Percentiles rank a stretch among this genome's conserved stretches.
phyloP scores from a whole-genome alignment of 2,113 vertebrate species.

The Solea senegalensis region DNA sequence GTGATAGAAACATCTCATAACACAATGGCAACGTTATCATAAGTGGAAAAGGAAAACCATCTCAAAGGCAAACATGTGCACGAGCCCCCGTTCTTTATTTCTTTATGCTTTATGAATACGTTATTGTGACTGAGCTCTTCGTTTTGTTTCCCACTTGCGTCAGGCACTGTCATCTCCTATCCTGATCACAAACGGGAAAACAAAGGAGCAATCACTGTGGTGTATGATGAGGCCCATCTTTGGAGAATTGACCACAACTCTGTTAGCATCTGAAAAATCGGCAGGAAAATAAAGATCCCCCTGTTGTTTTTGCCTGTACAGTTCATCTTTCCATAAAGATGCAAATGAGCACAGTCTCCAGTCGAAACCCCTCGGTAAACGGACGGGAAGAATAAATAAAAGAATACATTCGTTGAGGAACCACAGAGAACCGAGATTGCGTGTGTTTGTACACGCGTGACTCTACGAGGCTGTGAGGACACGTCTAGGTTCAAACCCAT shows the following conservation, averaged over 20 bases:
- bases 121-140: constrained; percentile 51
- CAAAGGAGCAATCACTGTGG: constrained; percentile 72
- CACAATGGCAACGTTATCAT: constrained; percentile 50
- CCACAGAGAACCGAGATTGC: constrained; percentile 44
- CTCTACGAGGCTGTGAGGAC: too few relatives aligned
- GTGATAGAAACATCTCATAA: constrained; percentile 51
- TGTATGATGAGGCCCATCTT: constrained; percentile 69
- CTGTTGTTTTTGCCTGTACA: constrained; percentile 64
- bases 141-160: constrained; percentile 53
- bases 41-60: constrained; percentile 49
- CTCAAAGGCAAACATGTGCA: constrained; percentile 57
- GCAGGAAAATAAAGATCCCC: constrained; percentile 64
- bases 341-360: constrained; percentile 69
- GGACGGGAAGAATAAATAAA: constrained; percentile 38
- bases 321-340: constrained; percentile 72
- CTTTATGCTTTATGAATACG: constrained; percentile 61
- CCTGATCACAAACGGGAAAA: constrained; percentile 73
- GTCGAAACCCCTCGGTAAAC: constrained; percentile 51
- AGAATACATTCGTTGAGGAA: constrained; percentile 42
- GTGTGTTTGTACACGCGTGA: neutral
- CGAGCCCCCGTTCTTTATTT: constrained; percentile 27
- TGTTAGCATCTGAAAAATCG: constrained; percentile 62
- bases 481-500: too few relatives aligned
- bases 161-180: constrained; percentile 66
- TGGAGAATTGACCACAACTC: constrained; percentile 67